A percentile compares a stretch with the other conserved stretches of the same genome.
Conservation (phyloP, 2,113 vertebrate genomes). For the Cathartes aura region DNA sequence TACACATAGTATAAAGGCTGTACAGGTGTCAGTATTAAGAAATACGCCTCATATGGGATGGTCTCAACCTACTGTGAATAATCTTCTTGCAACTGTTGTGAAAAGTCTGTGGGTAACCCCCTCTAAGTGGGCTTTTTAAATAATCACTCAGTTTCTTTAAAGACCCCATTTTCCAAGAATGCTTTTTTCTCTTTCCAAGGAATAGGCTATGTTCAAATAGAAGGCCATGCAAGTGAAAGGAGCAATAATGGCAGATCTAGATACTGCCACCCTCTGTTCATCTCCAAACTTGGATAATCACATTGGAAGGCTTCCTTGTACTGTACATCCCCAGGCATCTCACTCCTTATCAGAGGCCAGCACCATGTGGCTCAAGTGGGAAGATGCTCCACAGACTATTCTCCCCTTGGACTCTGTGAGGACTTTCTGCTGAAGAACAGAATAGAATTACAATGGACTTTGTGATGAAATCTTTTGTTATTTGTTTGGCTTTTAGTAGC, state of each 20-base stretch:
- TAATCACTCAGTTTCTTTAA: not conserved
- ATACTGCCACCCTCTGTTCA: not conserved
- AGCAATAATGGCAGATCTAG: not conserved
- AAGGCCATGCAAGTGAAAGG: not conserved
- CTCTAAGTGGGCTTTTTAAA: not conserved
- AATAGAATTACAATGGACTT: not conserved
- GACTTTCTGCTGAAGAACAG: not conserved
- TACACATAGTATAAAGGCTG: not conserved
- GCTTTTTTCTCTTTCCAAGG: not conserved
- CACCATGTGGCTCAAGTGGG: fast-evolving
- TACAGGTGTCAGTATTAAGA: not conserved
- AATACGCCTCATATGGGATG: not conserved
- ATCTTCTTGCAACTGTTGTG: not conserved
- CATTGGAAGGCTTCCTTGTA: not conserved
- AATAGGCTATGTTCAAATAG: not conserved
- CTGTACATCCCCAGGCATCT: not conserved
- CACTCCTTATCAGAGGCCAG: not conserved
- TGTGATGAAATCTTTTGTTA: not conserved
- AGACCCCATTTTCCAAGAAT: not conserved
- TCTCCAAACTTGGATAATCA: not conserved
- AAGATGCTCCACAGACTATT: not conserved
- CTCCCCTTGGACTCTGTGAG: not conserved
- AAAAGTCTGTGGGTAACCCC: not conserved
- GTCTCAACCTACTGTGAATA: not conserved
- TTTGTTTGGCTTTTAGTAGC: not conserved